phyloP scores from a whole-genome alignment of 92 coral and sea anemone species.

The Zoanthus gigantus region DNA sequence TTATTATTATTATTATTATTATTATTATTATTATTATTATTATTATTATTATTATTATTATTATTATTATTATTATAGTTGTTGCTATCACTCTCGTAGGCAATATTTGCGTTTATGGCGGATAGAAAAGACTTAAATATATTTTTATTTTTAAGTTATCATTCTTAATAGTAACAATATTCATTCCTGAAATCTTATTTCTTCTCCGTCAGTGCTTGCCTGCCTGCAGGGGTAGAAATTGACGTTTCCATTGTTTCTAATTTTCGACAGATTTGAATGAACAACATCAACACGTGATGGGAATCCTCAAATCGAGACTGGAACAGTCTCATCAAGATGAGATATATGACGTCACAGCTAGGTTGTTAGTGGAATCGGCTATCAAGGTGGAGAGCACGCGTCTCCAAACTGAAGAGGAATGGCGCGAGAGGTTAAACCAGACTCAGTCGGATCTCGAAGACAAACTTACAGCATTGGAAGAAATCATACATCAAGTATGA shows the following conservation, averaged over 20 bases:
- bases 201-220: background rate
- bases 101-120: too few relatives aligned
- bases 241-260: background rate
- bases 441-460: slow-evolving; percentile 62
- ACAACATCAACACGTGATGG: slow-evolving; percentile 87
- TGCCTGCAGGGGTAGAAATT: background rate
- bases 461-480: slow-evolving; percentile 62
- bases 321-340: slow-evolving; percentile 90
- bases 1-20: too few relatives aligned
- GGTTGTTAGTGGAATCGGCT: slow-evolving; percentile 87
- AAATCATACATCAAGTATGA: slow-evolving; percentile 58
- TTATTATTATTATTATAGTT: too few relatives aligned
- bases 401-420: slow-evolving; percentile 87
- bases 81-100: too few relatives aligned
- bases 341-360: slow-evolving; percentile 88
- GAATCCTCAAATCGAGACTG: slow-evolving; percentile 80
- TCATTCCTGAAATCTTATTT: too few relatives aligned
- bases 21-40: too few relatives aligned
- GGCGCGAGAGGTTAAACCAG: slow-evolving; percentile 77
- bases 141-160: too few relatives aligned
- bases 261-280: slow-evolving; percentile 73
- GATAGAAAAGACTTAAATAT: too few relatives aligned
- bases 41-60: too few relatives aligned
- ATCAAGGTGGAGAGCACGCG: slow-evolving; percentile 89
- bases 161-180: too few relatives aligned